Base-by-base conservation (phyloP, 2,797 vertebrate genomes). In the Neosilurus mollespiculum region DNA sequence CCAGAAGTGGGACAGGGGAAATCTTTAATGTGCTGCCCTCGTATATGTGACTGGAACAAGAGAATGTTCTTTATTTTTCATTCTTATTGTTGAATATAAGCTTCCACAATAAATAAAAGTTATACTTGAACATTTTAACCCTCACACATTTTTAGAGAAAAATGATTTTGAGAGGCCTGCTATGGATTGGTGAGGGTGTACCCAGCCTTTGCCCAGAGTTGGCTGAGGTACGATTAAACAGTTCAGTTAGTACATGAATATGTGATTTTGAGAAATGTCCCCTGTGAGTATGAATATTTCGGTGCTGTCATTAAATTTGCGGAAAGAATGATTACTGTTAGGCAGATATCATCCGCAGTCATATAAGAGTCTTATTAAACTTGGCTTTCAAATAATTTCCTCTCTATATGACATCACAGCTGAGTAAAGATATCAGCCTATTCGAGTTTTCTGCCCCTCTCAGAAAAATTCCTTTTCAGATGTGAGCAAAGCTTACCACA, bases 371-470 rank as follows among this genome's bases (percentile, higher is more conserved):
- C 79, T 75, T 69, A 84, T 86, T 69, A 69, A 83, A 78, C 81
- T 78, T 58, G 34, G 76, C 85, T 78, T 49, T 66, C 78, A 84
- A 84, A 85, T 84, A 3, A 82, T 83, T 82, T 85, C 79, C 81
- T 83, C 78, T 37, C 49, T 49, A 81, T 11, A n/a, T 80, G 80
- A 80, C 61, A 49, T 87, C 87, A 84, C 43, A 18, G 64, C 82
- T 53, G 70, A 73, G 81, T 69, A 71, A 81, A 85, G 80, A 85
- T 85, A 86, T 85, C 83, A 83, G 75, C 83, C 70, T 85, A 80
- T 85, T 78, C 26, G 1, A 26, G 76, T 61, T 15, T 26, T 18
- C 20, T 51, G 6, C 14, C 15, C 58, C 58, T 15, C 30, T 82
- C 14, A 56, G 81, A 82, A 51, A 86, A 85, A 86, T 82, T 75